phyloP scores from a whole-genome alignment of 2,888 invertebrate genomes.

The Sesia apiformis region DNA sequence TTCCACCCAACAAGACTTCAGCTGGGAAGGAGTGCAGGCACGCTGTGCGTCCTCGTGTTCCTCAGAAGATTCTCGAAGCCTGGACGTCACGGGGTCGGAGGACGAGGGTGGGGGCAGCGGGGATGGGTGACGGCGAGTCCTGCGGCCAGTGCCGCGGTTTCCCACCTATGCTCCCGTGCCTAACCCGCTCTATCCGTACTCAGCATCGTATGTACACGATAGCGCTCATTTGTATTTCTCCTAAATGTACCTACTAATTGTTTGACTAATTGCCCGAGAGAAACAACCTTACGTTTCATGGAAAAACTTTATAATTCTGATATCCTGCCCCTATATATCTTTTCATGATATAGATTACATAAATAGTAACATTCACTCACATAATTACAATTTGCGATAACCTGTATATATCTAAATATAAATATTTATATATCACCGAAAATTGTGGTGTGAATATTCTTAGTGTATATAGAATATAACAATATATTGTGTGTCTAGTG shows the following conservation, averaged over 20 bases:
- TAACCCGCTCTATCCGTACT: constrained; percentile 31
- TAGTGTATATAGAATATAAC: too few species aligned
- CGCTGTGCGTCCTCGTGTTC: constrained; percentile 55
- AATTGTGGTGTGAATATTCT: too few species aligned
- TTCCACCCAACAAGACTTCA: constrained; percentile 35
- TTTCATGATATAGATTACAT: too few species aligned
- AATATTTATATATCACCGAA: too few species aligned
- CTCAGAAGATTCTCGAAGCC: constrained; percentile 63
- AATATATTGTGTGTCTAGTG: too few species aligned
- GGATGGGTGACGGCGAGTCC: constrained; percentile 60
- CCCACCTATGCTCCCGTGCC: constrained; percentile 40
- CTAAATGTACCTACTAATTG: constrained; percentile 14
- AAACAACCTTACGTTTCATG: too few species aligned
- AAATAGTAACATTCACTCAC: too few species aligned
- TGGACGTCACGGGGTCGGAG: constrained; percentile 70
- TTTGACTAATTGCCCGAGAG: neutral
- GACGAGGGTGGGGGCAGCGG: constrained; percentile 53
- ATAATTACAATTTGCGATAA: too few species aligned
- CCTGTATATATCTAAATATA: too few species aligned
- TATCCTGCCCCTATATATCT: too few species aligned
- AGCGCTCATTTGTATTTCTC: constrained; percentile 49
- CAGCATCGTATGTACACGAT: constrained; percentile 41
- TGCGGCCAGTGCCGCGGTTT: constrained; percentile 72
- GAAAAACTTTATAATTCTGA: too few species aligned
- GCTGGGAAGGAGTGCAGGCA: constrained; percentile 47